Percentiles rank a stretch among this genome's conserved stretches.
These are phyloP conservation scores for Saccostrea glomerata DNA, from an alignment of 1,140 invertebrate species.

Conservation along the genomic window DNA sequence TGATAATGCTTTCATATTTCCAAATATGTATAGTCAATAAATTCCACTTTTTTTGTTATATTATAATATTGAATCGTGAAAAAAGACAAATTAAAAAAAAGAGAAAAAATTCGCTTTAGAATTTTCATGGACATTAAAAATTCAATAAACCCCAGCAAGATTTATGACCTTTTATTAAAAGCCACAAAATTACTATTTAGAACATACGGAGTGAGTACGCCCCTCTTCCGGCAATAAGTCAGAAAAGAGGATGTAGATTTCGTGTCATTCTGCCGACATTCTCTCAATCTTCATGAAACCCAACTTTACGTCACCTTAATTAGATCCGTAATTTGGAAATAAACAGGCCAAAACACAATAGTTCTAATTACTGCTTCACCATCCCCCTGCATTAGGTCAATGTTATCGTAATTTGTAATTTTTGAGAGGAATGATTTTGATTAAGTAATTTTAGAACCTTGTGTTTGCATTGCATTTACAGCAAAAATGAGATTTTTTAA, in stretches of 20 bases:
- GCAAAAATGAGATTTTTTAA: too few species aligned
- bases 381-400: background rate
- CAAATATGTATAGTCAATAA: too few species aligned
- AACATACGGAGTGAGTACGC: background rate
- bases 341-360: constrained; percentile 21
- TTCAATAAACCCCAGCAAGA: background rate
- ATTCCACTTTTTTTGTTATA: too few species aligned
- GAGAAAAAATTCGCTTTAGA: too few species aligned
- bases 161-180: constrained; percentile 34
- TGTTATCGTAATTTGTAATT: background rate
- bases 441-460: background rate
- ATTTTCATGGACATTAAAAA: background rate
- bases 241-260: constrained; percentile 14
- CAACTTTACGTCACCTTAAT: background rate
- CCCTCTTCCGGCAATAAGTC: constrained; percentile 11
- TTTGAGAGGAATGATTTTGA: background rate
- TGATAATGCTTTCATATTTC: too few species aligned
- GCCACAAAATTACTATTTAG: constrained; percentile 18
- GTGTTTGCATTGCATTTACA: background rate
- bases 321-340: constrained; percentile 21
- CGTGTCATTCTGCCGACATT: background rate
- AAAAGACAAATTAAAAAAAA: background rate
- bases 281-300: constrained; percentile 4
- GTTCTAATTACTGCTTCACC: background rate
- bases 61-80: background rate